Base-by-base conservation (phyloP, 2,888 invertebrate species). In the Heliconius charithonia region DNA sequence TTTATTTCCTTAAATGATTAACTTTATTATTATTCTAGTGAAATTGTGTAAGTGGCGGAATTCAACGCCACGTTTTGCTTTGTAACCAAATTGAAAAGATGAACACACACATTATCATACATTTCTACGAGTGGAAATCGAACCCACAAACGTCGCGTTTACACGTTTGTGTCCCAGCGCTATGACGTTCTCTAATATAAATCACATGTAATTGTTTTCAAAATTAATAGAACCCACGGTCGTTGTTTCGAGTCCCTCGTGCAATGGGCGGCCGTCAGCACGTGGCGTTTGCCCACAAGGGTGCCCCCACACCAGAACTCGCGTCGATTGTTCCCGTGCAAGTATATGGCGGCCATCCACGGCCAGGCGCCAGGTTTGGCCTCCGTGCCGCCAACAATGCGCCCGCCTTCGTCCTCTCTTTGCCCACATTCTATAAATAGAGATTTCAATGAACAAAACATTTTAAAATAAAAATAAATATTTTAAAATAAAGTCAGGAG, bases 301-400 rank as follows among this genome's bases (percentile, higher is more conserved):
- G 98, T 97, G 1, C 98, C 99, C 0, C 98, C 98, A 87, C 99
- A 99, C 98, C 98, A 98, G 93, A 98, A 98, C 91, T 98, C 98
- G 0, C 97, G 97, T 41, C 98, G 96, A 85, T 97, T 96, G 62
- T 97, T 96, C 13, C 98, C 98, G 87, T 98, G 98, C 71, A 98
- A 95, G 91, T 97, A 98, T 84, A 98, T 98, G 2, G 98, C 98
- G 0, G 98, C 99, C 97, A 99, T 97, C 99, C 99, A 99, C 0
- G 99, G 99, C 98, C 98, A 98, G 76, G 98, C 96, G 0, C 98
- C 98, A 0, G 98, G 97, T 37, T 97, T 95, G 0, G 98, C 96
- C 88, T 97, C 97, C 77, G 97, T 97, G 7, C 99, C 99, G 0
- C 99, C 99, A 0, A 99, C 99, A 67, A 99, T 98, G 7, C 99